phyloP scores from a whole-genome alignment of 2,113 vertebrate genomes.

The Chiloscyllium plagiosum region DNA sequence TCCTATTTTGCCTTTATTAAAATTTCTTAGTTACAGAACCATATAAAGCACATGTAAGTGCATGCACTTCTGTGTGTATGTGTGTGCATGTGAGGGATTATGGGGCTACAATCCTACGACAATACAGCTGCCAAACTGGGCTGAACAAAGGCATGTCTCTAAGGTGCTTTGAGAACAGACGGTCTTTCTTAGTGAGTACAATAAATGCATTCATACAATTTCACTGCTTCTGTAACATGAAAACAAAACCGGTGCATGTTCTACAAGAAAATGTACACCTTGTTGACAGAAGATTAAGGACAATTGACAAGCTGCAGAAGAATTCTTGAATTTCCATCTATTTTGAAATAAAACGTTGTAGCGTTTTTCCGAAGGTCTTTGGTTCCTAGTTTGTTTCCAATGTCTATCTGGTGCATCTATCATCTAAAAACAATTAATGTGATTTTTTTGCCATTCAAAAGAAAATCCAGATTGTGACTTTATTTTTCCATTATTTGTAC shows the following conservation, averaged over 20 bases:
- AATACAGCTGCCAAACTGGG: not conserved
- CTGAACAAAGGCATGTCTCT: not conserved
- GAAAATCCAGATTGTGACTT: not conserved
- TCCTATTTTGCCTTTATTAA: not conserved
- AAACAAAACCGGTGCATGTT: not conserved
- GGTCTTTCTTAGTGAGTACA: not conserved
- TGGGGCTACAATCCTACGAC: not conserved
- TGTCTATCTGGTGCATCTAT: not conserved
- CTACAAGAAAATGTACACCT: not conserved
- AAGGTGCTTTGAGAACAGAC: not conserved
- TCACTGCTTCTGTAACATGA: not conserved
- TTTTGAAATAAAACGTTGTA: not conserved
- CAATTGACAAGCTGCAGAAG: not conserved
- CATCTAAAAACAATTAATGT: not conserved
- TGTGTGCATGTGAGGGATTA: not conserved
- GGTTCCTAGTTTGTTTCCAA: not conserved
- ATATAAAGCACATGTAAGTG: not conserved
- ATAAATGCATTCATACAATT: constrained; percentile 8
- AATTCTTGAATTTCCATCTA: not conserved
- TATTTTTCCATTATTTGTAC: not conserved
- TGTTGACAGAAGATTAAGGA: not conserved
- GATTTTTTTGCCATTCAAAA: not conserved
- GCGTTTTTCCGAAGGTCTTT: not conserved
- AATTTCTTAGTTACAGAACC: not conserved
- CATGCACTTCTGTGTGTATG: not conserved